Base-by-base conservation (phyloP, 2,888 invertebrate genomes). In the Graphium colonna region DNA sequence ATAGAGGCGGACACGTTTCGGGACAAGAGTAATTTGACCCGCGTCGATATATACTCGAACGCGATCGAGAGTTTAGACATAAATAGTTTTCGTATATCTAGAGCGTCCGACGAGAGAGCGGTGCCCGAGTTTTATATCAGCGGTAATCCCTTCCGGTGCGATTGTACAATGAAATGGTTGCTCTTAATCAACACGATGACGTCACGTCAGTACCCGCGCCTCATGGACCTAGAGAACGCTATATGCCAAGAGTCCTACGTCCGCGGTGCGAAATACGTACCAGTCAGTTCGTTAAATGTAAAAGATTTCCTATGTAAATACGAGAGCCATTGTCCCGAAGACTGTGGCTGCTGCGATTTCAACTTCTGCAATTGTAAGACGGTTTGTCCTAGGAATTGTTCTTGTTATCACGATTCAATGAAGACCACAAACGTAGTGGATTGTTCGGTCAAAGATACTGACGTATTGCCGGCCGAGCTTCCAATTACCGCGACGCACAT, bases 101-200 rank as follows among this genome's bases (percentile, higher is more conserved):
- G 93, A 56, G 93, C 94, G 56, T 90, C 93, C 8, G 91, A 92
- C 47, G 93, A 93, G 67, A 93, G 93, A 64, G 89, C 93, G 3
- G 84, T 96, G 65, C 96, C 97, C 1, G 96, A 97, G 82, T 95
- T 98, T 83, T 97, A 96, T 81, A 91, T 98, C 67, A 97, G 96
- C 58, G 96, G 95, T 54, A 98, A 98, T 86, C 97, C 97, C 21
- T 96, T 98, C 82, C 93, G 95, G 68, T 98, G 98, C 82, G 97
- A 97, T 82, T 98, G 98, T 83, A 94, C 95, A 60, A 96, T 98
- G 97, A 97, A 97, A 80, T 98, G 98, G 98, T 90, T 97, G 71
- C 95, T 96, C 69, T 92, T 95, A 60, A 95, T 97, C 79, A 97
- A 97, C 85, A 95, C 95, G 73, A 92, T 95, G 87, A 94, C 95